Evolutionary conservation across 2,797 vertebrate genomes (phyloP).

Genomic region (Pteronotus mesoamericanus): DNA sequence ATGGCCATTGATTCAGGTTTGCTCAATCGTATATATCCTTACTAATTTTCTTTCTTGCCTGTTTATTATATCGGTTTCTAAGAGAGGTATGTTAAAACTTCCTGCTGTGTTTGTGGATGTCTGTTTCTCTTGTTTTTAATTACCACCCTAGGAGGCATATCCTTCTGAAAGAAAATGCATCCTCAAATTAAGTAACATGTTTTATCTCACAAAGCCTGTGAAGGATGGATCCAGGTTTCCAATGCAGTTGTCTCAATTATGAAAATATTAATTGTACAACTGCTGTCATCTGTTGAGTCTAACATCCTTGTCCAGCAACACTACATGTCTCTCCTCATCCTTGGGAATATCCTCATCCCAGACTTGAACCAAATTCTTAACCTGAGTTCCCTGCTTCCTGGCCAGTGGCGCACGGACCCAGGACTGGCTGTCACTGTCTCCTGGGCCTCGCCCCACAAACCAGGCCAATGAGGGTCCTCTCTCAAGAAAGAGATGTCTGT

Average conservation of each 20-base stretch:
- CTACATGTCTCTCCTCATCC: neutral
- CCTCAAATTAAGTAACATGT: constrained; percentile 2
- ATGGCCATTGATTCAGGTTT: neutral
- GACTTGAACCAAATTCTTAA: neutral
- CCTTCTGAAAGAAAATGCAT: neutral
- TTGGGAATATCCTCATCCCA: neutral
- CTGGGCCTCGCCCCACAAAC: neutral
- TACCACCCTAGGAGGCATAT: neutral
- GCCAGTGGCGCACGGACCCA: neutral
- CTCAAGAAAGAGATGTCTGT: neutral
- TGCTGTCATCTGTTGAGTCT: neutral
- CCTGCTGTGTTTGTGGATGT: neutral
- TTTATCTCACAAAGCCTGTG: neutral
- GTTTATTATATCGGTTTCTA: neutral
- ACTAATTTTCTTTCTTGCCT: neutral
- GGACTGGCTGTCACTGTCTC: neutral
- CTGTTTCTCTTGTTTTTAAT: neutral
- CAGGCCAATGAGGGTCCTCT: neutral
- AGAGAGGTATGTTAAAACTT: neutral
- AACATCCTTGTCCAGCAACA: neutral
- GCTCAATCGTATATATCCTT: neutral
- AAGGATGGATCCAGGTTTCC: neutral
- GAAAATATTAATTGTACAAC: neutral
- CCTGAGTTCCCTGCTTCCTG: neutral
- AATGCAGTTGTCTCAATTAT: neutral